A percentile compares a stretch with the other conserved stretches of the same genome.
Conservation (phyloP, 2,888 invertebrate genomes). For the Cecidostiba fungosa region DNA sequence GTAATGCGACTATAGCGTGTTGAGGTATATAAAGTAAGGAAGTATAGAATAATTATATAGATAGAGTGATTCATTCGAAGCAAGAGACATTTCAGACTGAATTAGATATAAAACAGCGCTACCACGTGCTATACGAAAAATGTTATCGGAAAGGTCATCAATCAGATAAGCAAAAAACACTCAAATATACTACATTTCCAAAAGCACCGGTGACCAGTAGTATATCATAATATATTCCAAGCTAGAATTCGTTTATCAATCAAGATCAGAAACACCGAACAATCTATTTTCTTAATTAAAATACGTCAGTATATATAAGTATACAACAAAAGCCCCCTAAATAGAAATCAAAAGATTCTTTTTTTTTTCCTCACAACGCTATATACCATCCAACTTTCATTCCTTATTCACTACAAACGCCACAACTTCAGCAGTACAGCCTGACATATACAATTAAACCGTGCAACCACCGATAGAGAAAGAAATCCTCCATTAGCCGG, state of each 20-base stretch:
- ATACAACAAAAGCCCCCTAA: too few species aligned
- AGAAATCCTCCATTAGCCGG: neutral
- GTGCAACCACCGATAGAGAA: neutral
- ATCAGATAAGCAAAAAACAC: neutral
- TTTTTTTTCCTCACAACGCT: neutral
- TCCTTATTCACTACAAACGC: neutral
- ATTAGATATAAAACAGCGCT: too few species aligned
- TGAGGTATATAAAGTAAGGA: neutral
- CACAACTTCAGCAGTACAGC: neutral
- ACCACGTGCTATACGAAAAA: neutral
- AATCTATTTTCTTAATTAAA: too few species aligned
- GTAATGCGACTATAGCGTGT: neutral
- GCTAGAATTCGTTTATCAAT: too few species aligned
- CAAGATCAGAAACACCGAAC: too few species aligned
- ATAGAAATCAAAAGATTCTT: too few species aligned
- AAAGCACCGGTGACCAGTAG: too few species aligned
- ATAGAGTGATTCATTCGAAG: neutral
- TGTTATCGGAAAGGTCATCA: neutral
- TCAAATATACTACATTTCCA: neutral
- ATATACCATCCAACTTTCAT: neutral
- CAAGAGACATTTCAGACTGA: neutral
- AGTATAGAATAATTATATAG: neutral
- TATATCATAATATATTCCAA: too few species aligned
- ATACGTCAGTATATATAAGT: too few species aligned
- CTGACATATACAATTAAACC: neutral